Evolutionary conservation across 2,113 vertebrate genomes (phyloP).

Genomic region (Phalacrocorax brasilianus): DNA sequence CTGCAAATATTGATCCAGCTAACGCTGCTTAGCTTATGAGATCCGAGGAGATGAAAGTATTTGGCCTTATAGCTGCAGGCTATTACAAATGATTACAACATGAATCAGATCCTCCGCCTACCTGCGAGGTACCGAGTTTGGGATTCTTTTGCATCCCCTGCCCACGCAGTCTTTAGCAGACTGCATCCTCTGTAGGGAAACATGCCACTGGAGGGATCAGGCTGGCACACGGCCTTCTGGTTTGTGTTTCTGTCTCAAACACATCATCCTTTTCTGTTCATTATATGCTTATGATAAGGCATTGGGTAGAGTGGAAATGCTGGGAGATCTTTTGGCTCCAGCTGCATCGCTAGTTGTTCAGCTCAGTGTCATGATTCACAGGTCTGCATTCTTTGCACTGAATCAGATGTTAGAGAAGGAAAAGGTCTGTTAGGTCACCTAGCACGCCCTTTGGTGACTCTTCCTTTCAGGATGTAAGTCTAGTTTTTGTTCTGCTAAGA

Average conservation of each 20-base stretch:
- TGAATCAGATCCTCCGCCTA: conserved; percentile 45
- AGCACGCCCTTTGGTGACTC: background rate
- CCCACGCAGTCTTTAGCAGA: background rate
- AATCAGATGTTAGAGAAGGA: background rate
- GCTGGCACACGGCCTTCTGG: background rate
- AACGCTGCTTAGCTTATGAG: background rate
- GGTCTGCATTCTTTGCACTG: conserved; percentile 11
- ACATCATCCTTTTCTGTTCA: background rate
- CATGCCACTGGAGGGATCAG: background rate
- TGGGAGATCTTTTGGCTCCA: background rate
- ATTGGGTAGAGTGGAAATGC: background rate
- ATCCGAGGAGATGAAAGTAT: background rate
- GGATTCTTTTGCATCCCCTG: background rate
- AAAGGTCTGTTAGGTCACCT: background rate
- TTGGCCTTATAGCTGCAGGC: background rate
- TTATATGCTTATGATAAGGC: background rate
- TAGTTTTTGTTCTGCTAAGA: background rate
- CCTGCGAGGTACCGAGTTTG: background rate
- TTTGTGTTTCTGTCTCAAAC: background rate
- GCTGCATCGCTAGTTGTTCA: background rate
- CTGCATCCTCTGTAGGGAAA: background rate
- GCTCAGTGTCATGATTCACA: background rate
- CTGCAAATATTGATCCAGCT: conserved; percentile 38
- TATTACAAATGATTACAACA: background rate
- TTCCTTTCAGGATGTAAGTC: background rate